These are phyloP conservation scores for Pentamera pediparva DNA, from an alignment of 53 echinoderm and acorn worm genomes.

Conservation along the genomic window DNA sequence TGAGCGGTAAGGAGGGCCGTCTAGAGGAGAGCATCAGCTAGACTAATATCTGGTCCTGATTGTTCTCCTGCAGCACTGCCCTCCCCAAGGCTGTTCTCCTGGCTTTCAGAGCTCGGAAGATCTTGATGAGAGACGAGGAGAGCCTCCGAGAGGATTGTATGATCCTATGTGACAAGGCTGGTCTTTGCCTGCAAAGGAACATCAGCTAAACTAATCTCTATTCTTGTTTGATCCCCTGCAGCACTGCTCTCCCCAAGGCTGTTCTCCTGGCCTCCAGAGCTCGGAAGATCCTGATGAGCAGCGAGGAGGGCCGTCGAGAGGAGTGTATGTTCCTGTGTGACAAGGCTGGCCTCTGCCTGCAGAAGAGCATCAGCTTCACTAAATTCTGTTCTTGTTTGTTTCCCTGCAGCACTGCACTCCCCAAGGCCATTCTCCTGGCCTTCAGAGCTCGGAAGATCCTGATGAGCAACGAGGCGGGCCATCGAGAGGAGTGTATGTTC, in stretches of 20 bases:
- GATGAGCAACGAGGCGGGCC: slow-evolving; percentile 31
- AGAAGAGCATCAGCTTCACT: slow-evolving; percentile 61
- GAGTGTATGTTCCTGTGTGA: slow-evolving; percentile 70
- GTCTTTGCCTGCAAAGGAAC: slow-evolving; percentile 62
- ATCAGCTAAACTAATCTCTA: slow-evolving; percentile 57
- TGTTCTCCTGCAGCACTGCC: slow-evolving; percentile 48
- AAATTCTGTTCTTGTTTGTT: no score
- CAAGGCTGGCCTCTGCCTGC: slow-evolving; percentile 69
- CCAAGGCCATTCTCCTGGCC: slow-evolving; percentile 73
- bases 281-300: slow-evolving; percentile 57
- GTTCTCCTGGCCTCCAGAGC: slow-evolving; percentile 86
- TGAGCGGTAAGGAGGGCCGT: no score
- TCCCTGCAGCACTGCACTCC: slow-evolving; percentile 58
- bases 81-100: slow-evolving; percentile 75
- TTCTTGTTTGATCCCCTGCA: no score
- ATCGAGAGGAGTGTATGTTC: slow-evolving; percentile 64
- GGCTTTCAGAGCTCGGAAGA: slow-evolving; percentile 79
- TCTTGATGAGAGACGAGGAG: slow-evolving; percentile 54
- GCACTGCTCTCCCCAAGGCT: slow-evolving; percentile 72
- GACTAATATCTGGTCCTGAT: no score
- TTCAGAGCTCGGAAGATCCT: slow-evolving; percentile 78
- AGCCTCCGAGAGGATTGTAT: slow-evolving; percentile 61
- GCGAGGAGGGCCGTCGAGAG: slow-evolving; percentile 54
- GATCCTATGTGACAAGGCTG: slow-evolving; percentile 73
- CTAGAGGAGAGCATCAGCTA: no score